Base-by-base conservation (phyloP, 2,888 invertebrate genomes). In the Parnassius apollo region DNA sequence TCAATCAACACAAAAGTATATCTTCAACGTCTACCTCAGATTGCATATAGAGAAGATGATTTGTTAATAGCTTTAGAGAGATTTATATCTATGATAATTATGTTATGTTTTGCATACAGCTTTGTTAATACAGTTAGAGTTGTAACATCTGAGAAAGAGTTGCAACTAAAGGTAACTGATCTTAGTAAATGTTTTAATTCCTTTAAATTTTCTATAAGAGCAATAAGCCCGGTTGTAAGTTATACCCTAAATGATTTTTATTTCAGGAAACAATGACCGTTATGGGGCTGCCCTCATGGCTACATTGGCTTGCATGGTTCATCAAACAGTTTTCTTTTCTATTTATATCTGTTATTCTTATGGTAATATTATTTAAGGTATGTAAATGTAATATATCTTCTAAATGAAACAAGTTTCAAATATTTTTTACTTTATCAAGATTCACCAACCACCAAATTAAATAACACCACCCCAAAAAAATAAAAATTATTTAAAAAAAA, bases 201-300 rank as follows among this genome's bases (percentile, higher is more conserved):
- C 0, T 46, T 2, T 11, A 46, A 46, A 46, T n/a, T 35, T 35
- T 35, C 35, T 4, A 35, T 35, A 35, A 35, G 35, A 35, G 35
- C 35, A 35, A 7, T 35, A 7, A 25, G 35, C 35, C 35, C 35
- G 7, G 35, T 7, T 35, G 35, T 35, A 35, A 35, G 7, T 35
- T 18, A 18, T 18, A 18, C 18, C 18, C 18, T 18, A 18, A 18
- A 18, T 18, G 18, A 18, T 46, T 44, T 45, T 56, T 12, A 22
- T 56, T 56, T n/a, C 88, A 97, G 95, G 98, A 98, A 92, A 95
- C 97, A 10, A 96, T 98, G 96, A 97, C 96, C 83, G 96, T 98
- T 91, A 97, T 97, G 95, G 98, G 98, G 2, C 87, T 98, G 56
- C 94, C 94, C 57, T 95, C 95, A 61, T 96, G 96, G 95, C 85